Conservation (phyloP, 2,888 invertebrate genomes). For the Synanthedon vespiformis region DNA sequence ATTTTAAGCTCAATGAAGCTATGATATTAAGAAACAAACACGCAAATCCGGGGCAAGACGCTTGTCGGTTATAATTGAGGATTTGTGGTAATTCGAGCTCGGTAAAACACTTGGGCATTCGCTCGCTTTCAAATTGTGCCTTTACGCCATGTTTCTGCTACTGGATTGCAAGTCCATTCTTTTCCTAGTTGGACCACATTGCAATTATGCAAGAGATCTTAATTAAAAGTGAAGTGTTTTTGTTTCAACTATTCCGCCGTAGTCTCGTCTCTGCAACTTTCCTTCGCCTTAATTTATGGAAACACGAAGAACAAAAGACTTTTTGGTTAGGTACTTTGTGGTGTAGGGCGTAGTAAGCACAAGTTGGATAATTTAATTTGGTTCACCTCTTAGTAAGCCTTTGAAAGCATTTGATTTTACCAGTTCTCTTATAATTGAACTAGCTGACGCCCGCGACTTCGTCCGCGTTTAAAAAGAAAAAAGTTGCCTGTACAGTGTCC, state of each 20-base stretch:
- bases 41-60: no score
- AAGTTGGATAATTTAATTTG: background rate
- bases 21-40: no score
- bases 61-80: no score
- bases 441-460: no score
- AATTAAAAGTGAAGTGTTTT: conserved; percentile 5
- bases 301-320: background rate
- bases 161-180: background rate
- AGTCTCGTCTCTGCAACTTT: background rate
- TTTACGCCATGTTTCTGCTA: background rate
- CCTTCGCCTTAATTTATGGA: conserved; percentile 3
- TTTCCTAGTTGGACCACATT: conserved; percentile 1
- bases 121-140: background rate
- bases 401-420: no score
- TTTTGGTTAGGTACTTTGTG: background rate
- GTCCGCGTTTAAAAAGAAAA: no score
- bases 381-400: background rate
- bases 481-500: no score
- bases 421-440: no score
- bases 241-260: conserved; percentile 1
- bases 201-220: conserved; percentile 5
- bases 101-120: background rate
- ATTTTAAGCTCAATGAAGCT: no score
- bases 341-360: background rate
- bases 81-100: no score